Percentiles rank a stretch among this genome's conserved stretches.
These are phyloP conservation scores for Ceratina japonica DNA, from an alignment of 1,140 invertebrate genomes.

Conservation along the genomic window DNA sequence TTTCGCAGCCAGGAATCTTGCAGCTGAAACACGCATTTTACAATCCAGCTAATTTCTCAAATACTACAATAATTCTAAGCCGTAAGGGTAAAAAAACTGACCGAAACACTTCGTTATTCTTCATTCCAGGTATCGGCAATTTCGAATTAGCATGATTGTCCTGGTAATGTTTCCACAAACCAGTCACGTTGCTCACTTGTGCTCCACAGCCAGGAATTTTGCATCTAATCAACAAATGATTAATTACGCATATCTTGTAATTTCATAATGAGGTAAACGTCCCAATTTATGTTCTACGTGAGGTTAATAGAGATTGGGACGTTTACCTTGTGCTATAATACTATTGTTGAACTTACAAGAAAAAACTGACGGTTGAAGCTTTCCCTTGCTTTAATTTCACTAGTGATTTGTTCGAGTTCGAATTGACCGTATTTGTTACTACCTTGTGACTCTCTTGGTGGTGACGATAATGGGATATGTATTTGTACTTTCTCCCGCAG, in stretches of 20 bases:
- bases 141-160: slow-evolving; percentile 77
- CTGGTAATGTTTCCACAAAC: slow-evolving; percentile 77
- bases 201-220: slow-evolving; percentile 77
- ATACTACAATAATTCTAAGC: too few species aligned
- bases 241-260: neutral
- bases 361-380: slow-evolving; percentile 76
- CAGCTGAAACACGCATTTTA: slow-evolving; percentile 64
- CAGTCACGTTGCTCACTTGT: slow-evolving; percentile 74
- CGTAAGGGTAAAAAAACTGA: slow-evolving; percentile 44
- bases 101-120: slow-evolving; percentile 73
- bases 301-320: neutral
- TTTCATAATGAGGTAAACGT: too few species aligned
- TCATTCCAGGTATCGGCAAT: slow-evolving; percentile 65
- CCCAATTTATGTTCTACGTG: too few species aligned
- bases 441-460: slow-evolving; percentile 78
- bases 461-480: slow-evolving; percentile 78
- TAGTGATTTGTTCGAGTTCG: slow-evolving; percentile 63
- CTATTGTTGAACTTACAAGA: slow-evolving; percentile 69
- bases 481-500: slow-evolving; percentile 78
- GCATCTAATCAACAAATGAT: slow-evolving; percentile 65
- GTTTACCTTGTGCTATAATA: neutral
- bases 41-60: too few species aligned
- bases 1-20: slow-evolving; percentile 71
- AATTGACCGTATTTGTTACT: slow-evolving; percentile 62
- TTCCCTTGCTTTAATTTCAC: slow-evolving; percentile 71